These are phyloP conservation scores for Caranx melampygus DNA, from an alignment of 2,113 vertebrate species.

Conservation along the genomic window DNA sequence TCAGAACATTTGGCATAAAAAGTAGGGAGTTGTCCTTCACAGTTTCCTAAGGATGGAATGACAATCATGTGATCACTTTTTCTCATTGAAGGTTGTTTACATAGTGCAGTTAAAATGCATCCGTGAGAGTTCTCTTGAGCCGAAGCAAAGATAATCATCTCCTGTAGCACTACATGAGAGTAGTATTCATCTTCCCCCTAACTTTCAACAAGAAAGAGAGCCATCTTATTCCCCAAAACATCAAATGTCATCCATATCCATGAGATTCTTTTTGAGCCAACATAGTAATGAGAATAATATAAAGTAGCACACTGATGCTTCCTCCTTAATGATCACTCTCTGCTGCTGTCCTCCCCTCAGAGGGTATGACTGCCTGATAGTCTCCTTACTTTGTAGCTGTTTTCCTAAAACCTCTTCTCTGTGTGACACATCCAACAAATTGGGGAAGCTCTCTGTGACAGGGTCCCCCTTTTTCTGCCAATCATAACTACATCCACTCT, in stretches of 20 bases:
- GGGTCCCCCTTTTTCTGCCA: constrained; percentile 29
- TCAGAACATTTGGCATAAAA: constrained; percentile 99
- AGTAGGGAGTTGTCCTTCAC: constrained; percentile 99
- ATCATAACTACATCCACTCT: constrained; percentile 5
- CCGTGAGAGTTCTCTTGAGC: neutral
- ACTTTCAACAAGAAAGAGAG: neutral
- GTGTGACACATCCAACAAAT: constrained; percentile 12
- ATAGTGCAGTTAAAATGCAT: neutral
- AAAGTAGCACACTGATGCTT: too few species aligned
- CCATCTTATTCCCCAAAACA: neutral
- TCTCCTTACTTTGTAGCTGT: constrained; percentile 14
- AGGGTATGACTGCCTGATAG: neutral
- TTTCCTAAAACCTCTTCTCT: constrained; percentile 12
- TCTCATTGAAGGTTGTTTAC: neutral
- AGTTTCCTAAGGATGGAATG: constrained; percentile 86
- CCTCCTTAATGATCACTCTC: neutral
- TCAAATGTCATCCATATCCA: neutral
- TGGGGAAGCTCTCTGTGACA: constrained; percentile 9
- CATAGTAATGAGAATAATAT: neutral
- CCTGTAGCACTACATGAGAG: neutral
- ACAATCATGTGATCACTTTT: constrained; percentile 31
- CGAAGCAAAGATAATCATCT: neutral
- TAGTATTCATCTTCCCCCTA: neutral
- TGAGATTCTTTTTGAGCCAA: neutral
- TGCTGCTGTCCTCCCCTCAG: neutral